Percentiles rank a stretch among this genome's conserved stretches.
These are phyloP conservation scores for Lypha dubia DNA, from an alignment of 2,888 invertebrate species.

Conservation along the genomic window DNA sequence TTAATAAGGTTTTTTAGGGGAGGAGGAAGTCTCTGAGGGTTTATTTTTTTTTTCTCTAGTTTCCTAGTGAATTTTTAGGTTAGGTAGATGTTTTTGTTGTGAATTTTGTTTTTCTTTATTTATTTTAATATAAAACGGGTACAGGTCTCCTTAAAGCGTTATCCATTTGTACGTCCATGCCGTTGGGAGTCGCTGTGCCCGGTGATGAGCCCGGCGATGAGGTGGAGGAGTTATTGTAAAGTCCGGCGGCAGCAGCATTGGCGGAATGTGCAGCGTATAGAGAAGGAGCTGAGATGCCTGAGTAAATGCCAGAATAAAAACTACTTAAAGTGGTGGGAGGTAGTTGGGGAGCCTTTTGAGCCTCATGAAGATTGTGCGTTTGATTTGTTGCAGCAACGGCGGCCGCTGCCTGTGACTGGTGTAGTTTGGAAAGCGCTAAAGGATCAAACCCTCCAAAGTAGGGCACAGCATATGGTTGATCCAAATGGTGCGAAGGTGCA, in stretches of 20 bases:
- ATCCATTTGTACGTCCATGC: slow-evolving; percentile 81
- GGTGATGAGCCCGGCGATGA: slow-evolving; percentile 83
- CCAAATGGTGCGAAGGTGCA: slow-evolving; percentile 89
- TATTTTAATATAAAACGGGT: slow-evolving; percentile 82
- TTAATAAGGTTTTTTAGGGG: not conserved
- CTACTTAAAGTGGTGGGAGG: slow-evolving; percentile 82
- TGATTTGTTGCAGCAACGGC: slow-evolving; percentile 81
- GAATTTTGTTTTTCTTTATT: slow-evolving; percentile 72
- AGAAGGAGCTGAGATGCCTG: slow-evolving; percentile 82
- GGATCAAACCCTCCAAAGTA: slow-evolving; percentile 83
- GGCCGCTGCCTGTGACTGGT: slow-evolving; percentile 81
- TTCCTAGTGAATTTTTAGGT: not conserved
- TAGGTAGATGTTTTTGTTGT: not conserved
- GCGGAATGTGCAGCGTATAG: slow-evolving; percentile 83
- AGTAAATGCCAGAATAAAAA: slow-evolving; percentile 83
- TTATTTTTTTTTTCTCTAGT: not conserved
- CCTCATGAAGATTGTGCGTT: slow-evolving; percentile 80
- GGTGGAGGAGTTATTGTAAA: slow-evolving; percentile 82
- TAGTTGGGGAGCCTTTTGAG: slow-evolving; percentile 82
- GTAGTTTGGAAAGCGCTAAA: slow-evolving; percentile 82
- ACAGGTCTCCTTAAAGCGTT: slow-evolving; percentile 82
- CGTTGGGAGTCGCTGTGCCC: slow-evolving; percentile 81
- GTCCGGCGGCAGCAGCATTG: slow-evolving; percentile 81
- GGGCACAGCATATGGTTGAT: slow-evolving; percentile 85
- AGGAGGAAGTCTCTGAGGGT: too few species aligned